Conservation (phyloP, 92 coral and sea anemone genomes). For the Anthopleura xanthogrammica region DNA sequence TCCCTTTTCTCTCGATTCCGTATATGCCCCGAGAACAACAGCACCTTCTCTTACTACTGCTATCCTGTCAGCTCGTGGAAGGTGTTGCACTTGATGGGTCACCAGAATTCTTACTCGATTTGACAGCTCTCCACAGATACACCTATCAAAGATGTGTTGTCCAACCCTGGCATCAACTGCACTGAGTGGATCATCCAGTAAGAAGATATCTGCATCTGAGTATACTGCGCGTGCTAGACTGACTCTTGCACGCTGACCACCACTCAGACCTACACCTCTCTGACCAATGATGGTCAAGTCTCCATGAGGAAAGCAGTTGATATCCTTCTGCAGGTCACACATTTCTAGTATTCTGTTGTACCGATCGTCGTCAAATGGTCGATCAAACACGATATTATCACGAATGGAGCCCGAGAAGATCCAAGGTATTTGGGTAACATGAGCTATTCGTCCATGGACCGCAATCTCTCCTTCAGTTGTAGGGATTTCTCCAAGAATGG, state of each 20-base stretch:
- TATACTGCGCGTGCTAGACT: background rate
- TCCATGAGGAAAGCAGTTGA: background rate
- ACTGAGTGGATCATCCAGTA: constrained; percentile 9
- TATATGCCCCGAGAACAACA: background rate
- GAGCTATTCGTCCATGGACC: background rate
- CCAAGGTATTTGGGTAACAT: background rate
- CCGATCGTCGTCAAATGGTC: background rate
- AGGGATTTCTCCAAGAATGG: background rate
- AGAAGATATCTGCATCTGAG: constrained; percentile 2
- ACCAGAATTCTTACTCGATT: background rate
- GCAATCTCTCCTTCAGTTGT: background rate
- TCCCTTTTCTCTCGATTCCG: background rate
- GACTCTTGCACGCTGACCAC: constrained; percentile 6
- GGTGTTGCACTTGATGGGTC: constrained; percentile 1
- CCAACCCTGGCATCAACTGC: constrained; percentile 4
- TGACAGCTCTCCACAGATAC: constrained; percentile 5
- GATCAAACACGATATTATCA: background rate
- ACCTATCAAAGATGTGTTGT: background rate
- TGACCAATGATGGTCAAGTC: constrained; percentile 6
- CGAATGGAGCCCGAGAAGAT: background rate
- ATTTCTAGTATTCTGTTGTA: background rate
- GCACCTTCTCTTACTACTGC: background rate
- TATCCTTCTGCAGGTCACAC: background rate
- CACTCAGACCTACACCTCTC: constrained; percentile 8
- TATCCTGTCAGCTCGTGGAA: constrained; percentile 2